A percentile compares a stretch with the other conserved stretches of the same genome.
Conservation (phyloP, 2,113 vertebrate genomes). For the Leucoraja erinaceus region DNA sequence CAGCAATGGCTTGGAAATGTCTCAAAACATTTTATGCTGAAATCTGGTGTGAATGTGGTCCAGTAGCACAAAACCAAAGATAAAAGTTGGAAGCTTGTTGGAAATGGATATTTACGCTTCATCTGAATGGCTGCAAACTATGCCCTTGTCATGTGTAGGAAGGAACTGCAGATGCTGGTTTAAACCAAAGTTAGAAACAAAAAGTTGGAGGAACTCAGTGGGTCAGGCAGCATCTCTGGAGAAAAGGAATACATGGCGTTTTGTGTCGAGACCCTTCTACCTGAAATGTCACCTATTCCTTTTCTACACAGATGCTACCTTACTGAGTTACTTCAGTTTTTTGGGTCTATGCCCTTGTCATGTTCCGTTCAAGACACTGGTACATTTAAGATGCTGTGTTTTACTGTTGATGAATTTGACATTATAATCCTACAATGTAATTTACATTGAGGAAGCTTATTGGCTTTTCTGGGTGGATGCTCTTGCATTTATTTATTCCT, state of each 20-base stretch:
- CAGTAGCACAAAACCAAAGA: background rate
- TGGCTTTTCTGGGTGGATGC: background rate
- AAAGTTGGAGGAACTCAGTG: too few species aligned
- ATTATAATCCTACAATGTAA: background rate
- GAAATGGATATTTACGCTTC: background rate
- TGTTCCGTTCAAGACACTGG: background rate
- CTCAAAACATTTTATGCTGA: background rate
- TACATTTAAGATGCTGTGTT: background rate
- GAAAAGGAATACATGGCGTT: too few species aligned
- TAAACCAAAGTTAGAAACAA: too few species aligned
- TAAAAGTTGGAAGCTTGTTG: background rate
- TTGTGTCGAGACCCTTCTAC: too few species aligned
- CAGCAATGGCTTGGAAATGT: background rate
- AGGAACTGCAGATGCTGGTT: too few species aligned
- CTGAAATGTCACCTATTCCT: too few species aligned
- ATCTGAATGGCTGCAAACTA: background rate
- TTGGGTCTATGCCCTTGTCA: too few species aligned
- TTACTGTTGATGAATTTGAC: background rate
- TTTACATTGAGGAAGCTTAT: background rate
- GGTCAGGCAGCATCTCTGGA: too few species aligned
- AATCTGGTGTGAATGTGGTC: background rate
- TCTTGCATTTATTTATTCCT: background rate
- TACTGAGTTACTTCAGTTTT: too few species aligned
- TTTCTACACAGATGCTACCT: too few species aligned
- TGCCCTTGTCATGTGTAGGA: background rate